Evolutionary conservation across 2,797 vertebrate species (phyloP).

Genomic region (Falco cherrug): DNA sequence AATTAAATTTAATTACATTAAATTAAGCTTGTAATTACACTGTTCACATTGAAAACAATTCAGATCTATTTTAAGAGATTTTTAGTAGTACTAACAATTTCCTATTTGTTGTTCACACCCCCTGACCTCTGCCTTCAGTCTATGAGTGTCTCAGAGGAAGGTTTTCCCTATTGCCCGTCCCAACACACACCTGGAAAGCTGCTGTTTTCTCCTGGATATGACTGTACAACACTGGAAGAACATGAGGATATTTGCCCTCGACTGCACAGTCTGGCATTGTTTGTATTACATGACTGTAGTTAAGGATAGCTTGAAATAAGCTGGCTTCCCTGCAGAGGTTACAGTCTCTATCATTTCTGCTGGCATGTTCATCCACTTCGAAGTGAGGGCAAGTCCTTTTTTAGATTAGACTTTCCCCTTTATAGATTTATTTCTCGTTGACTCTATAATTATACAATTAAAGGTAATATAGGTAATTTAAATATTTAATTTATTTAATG

Average conservation of each 20-base stretch:
- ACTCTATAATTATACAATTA: conserved; percentile 68
- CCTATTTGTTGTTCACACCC: neutral
- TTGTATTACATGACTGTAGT: neutral
- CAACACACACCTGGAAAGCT: neutral
- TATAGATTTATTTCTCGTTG: conserved; percentile 63
- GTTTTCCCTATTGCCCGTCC: neutral
- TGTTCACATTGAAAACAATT: neutral
- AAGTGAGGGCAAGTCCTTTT: conserved; percentile 33
- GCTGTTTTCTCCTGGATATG: neutral
- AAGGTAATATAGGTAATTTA: conserved; percentile 67
- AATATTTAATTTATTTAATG: conserved; percentile 72
- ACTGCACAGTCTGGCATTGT: neutral
- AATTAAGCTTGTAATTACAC: neutral
- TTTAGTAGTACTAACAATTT: neutral
- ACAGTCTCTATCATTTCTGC: neutral
- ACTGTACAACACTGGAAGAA: neutral
- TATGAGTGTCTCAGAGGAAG: neutral
- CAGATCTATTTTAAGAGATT: neutral
- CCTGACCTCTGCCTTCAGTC: neutral
- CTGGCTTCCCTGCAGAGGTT: neutral
- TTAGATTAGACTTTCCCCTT: conserved; percentile 46
- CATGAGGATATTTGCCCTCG: neutral
- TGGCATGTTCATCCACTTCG: neutral
- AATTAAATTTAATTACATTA: neutral
- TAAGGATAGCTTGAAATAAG: neutral